These are phyloP conservation scores for Cecidostiba fungosa DNA, from an alignment of 2,888 invertebrate species.

Conservation along the genomic window DNA sequence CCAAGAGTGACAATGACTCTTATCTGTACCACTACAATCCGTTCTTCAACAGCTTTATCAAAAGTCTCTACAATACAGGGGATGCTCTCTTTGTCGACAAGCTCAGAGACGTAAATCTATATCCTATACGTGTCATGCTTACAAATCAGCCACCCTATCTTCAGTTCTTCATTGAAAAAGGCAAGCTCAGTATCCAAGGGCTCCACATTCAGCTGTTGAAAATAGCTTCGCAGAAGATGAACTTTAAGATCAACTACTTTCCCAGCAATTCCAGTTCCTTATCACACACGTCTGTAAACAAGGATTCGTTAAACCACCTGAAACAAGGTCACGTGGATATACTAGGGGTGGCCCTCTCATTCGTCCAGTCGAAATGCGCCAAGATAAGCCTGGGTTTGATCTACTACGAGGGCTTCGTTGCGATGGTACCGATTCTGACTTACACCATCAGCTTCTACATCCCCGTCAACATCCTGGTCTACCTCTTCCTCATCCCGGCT, in stretches of 20 bases:
- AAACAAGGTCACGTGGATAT: background rate
- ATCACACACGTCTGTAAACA: background rate
- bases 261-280: background rate
- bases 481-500: background rate
- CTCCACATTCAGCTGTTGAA: background rate
- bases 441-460: background rate
- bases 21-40: slow-evolving; percentile 33
- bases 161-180: background rate
- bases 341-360: background rate
- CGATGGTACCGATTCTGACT: background rate
- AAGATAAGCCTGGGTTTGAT: background rate
- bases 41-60: background rate
- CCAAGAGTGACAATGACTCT: background rate
- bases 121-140: background rate
- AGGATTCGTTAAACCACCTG: background rate
- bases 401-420: background rate
- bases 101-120: background rate
- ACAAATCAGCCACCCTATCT: background rate
- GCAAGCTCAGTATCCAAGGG: background rate
- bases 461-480: background rate
- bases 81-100: slow-evolving; percentile 16
- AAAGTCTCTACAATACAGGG: background rate
- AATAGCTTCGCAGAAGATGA: background rate
- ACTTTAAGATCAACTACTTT: background rate
- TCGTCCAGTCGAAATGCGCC: background rate